Percentiles rank a stretch among this genome's conserved stretches.
Conservation (phyloP, 2,888 invertebrate genomes). For the Limulus polyphemus region DNA sequence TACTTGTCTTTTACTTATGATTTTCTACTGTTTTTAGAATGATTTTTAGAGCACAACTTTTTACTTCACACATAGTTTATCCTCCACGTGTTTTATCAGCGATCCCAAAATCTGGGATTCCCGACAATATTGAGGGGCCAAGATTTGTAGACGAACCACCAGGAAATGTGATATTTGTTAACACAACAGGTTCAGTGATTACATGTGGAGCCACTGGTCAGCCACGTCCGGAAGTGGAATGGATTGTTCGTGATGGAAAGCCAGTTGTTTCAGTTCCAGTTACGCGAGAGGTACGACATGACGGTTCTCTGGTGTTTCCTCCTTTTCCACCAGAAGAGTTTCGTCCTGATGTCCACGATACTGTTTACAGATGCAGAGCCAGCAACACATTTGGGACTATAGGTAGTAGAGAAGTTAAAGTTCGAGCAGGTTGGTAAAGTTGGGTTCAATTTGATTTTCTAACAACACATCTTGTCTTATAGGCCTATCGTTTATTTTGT, state of each 20-base stretch:
- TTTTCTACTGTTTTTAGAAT: too few relatives aligned
- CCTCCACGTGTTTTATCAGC: too few relatives aligned
- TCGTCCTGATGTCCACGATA: background rate
- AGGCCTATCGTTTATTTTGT: too few relatives aligned
- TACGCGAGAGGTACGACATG: background rate
- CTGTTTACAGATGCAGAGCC: background rate
- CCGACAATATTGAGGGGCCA: background rate
- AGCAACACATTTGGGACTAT: background rate
- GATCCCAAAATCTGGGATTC: too few relatives aligned
- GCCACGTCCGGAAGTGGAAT: background rate
- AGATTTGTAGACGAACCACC: background rate
- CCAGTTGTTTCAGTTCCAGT: too few relatives aligned
- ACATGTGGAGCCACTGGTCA: conserved; percentile 1
- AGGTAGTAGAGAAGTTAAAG: background rate
- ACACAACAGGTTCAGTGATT: background rate
- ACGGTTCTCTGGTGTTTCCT: background rate
- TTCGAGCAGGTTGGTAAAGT: background rate
- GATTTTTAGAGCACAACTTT: too few relatives aligned
- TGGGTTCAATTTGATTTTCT: too few relatives aligned
- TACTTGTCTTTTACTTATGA: too few relatives aligned
- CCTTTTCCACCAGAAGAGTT: background rate
- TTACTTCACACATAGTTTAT: too few relatives aligned
- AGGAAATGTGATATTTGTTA: background rate
- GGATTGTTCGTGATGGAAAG: background rate
- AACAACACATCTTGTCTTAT: too few relatives aligned